Conservation (phyloP, 2,888 invertebrate genomes). For the Siphonodentalium dalli region DNA sequence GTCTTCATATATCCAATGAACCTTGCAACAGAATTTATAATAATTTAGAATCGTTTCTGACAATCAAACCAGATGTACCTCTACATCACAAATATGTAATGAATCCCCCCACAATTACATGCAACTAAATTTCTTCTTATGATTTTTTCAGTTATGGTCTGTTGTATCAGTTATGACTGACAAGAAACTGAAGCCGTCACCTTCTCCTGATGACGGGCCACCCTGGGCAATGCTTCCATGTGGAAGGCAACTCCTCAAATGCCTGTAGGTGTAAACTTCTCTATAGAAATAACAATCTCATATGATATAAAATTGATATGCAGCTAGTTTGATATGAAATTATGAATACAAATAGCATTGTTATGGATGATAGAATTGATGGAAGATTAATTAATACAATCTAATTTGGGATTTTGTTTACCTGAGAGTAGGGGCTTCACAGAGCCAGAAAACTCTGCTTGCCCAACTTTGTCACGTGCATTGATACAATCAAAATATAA, state of each 20-base stretch:
- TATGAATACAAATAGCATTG: neutral
- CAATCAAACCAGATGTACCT: no score
- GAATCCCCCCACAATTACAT: no score
- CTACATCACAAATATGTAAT: neutral
- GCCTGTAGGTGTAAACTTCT: conserved; percentile 74
- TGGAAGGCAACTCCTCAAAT: conserved; percentile 83
- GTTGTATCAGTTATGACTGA: conserved; percentile 76
- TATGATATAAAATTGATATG: neutral
- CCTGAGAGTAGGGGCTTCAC: no score
- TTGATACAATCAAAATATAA: no score
- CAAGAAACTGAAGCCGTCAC: conserved; percentile 48
- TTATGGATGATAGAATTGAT: neutral
- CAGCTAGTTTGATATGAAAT: neutral
- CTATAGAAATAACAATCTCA: neutral
- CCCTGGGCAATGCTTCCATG: conserved; percentile 87
- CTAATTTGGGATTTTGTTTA: no score
- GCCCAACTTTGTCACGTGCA: neutral
- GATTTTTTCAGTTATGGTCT: conserved; percentile 72
- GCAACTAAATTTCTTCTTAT: neutral
- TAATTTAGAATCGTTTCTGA: no score
- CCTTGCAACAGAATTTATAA: no score
- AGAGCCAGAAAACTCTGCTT: neutral
- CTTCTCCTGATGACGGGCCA: conserved; percentile 50
- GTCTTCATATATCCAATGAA: no score
- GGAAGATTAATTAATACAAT: no score